Evolutionary conservation across 2,797 vertebrate species (phyloP), one percentile per base, ranked within the genome.

Genomic region (Glossophaga mutica): DNA sequence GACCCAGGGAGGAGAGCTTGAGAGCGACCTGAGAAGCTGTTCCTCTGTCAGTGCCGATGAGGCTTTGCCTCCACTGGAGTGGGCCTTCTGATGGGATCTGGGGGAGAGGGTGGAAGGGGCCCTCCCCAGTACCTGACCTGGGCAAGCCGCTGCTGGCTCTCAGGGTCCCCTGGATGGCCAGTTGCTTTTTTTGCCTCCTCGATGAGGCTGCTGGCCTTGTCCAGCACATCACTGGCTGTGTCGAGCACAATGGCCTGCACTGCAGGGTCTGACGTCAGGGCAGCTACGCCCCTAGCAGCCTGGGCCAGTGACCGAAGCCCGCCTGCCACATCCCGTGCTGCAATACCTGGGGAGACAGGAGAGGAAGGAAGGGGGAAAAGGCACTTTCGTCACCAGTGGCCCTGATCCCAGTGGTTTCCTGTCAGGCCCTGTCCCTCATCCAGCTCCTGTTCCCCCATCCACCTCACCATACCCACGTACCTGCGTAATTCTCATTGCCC

Each of bases 401-500:
- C 73, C 39, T 22, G 44, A 44, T 57, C 29, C 59, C 26, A 5
- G 26, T 11, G 34, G 73, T 26, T n/a, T 94, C 59, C 32, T 74
- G 7, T 50, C 29, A 48, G 46, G 39, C 22, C 21, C 32, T 34
- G 24, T 9, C n/a, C 19, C 37, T 78, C 11, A 44, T 0, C 26
- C 18, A 39, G 70, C 5, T 46, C 55, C 32, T 14, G 2, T 3
- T 57, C 16, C n/a, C 6, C 74, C 22, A 14, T 2, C 4, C 26
- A 55, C 32, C 14, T 50, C 29, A 68, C 52, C 50, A 19, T 0
- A 59, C 1, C 24, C 10, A 8, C 22, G 32, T 98, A 99, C 99
- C 99, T 98, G 99, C 99, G 94, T 99, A 99, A 98, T 99, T 99
- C 98, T 99, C 99, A 0, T 99, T 99, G 97, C 99, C 99, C 96